These are phyloP conservation scores for Resseliella maxima DNA, from an alignment of 2,888 invertebrate species.

Conservation along the genomic window DNA sequence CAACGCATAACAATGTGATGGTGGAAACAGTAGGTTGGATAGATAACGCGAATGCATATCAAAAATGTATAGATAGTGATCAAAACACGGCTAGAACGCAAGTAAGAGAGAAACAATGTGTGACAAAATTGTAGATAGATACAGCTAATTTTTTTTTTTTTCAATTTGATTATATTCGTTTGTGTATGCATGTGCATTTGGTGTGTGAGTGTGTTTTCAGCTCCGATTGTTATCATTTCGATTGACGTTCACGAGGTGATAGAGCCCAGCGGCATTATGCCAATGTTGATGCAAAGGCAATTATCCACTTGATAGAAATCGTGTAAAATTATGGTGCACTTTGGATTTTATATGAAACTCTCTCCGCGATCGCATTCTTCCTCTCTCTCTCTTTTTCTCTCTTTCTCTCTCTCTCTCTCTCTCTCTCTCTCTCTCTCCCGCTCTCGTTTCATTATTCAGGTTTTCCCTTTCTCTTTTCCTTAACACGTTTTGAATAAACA, in stretches of 20 bases:
- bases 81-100: neutral
- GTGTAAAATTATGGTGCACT: slow-evolving; percentile 47
- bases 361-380: neutral
- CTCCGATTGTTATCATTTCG: slow-evolving; percentile 29
- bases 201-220: neutral
- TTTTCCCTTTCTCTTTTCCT: neutral
- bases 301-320: slow-evolving; percentile 28
- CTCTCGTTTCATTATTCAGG: no score
- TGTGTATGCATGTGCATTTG: no score
- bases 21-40: neutral
- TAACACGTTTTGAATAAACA: neutral
- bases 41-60: slow-evolving; percentile 9
- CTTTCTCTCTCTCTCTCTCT: no score
- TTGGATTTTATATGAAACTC: neutral
- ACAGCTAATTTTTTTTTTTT: neutral
- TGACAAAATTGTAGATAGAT: neutral
- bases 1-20: neutral
- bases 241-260: neutral
- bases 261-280: neutral
- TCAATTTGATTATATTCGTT: neutral
- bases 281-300: neutral
- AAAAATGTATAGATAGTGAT: neutral
- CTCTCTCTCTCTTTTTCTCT: no score
- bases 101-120: neutral
- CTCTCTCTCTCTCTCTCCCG: neutral